Percentiles rank a stretch among this genome's conserved stretches.
Evolutionary conservation across 2,888 invertebrate species (phyloP).

Genomic region (Embidobia sp.): DNA sequence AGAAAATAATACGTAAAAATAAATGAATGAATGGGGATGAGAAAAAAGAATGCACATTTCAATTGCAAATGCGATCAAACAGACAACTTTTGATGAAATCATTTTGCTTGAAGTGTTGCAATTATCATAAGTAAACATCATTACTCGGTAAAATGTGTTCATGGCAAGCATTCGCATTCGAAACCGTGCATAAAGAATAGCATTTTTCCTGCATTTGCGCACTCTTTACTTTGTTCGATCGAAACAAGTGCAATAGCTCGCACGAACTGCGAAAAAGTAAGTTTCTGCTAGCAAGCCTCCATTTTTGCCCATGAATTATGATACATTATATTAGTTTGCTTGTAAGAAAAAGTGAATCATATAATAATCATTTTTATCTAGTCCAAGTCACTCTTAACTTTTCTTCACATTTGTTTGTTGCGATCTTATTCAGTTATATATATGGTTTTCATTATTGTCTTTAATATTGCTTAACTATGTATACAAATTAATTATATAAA

Average conservation of each 20-base stretch:
- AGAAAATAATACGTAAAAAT: too few relatives aligned
- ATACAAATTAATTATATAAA: too few relatives aligned
- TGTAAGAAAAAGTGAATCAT: conserved; percentile 28
- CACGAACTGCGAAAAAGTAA: conserved; percentile 57
- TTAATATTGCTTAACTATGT: too few relatives aligned
- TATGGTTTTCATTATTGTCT: too few relatives aligned
- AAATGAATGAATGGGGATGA: not conserved
- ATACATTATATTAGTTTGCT: conserved; percentile 49
- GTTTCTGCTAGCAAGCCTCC: conserved; percentile 57
- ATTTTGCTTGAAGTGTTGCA: conserved; percentile 25
- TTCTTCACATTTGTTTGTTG: too few relatives aligned
- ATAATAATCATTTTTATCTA: conserved; percentile 42
- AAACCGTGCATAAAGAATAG: conserved; percentile 59
- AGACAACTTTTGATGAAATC: conserved; percentile 35
- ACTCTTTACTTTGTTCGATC: conserved; percentile 62
- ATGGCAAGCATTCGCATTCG: conserved; percentile 42
- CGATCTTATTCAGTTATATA: too few relatives aligned
- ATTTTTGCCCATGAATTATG: conserved; percentile 49
- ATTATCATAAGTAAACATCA: conserved; percentile 63
- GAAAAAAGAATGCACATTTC: not conserved
- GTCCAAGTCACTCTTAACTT: too few relatives aligned
- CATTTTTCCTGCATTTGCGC: conserved; percentile 64
- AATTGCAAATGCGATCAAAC: conserved; percentile 15
- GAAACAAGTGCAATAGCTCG: conserved; percentile 64
- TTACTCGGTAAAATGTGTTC: conserved; percentile 49